These are phyloP conservation scores for Parnassius glacialis DNA, from an alignment of 2,888 invertebrate species.

Conservation along the genomic window DNA sequence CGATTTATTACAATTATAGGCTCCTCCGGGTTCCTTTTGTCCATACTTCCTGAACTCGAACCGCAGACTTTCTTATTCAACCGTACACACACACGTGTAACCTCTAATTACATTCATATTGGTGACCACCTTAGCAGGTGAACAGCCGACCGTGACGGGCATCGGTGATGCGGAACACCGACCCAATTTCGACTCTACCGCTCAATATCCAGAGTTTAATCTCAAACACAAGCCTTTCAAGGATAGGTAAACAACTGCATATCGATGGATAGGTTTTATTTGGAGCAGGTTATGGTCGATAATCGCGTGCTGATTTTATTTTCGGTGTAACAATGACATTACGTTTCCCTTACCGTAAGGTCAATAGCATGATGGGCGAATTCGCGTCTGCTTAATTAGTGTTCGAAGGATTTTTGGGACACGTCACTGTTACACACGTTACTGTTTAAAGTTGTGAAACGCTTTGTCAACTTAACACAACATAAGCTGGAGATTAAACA, in stretches of 20 bases:
- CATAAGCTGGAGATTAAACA: too few species aligned
- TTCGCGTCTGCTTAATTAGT: slow-evolving; percentile 70
- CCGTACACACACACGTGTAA: slow-evolving; percentile 48
- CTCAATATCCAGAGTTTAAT: slow-evolving; percentile 33
- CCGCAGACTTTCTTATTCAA: slow-evolving; percentile 61
- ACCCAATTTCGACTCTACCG: slow-evolving; percentile 28
- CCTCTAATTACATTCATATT: slow-evolving; percentile 76
- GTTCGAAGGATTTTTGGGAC: slow-evolving; percentile 41
- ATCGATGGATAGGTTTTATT: slow-evolving; percentile 59
- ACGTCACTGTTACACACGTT: too few species aligned
- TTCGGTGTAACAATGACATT: slow-evolving; percentile 56
- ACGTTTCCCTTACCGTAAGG: slow-evolving; percentile 52
- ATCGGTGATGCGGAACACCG: slow-evolving; percentile 57
- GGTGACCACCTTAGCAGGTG: slow-evolving; percentile 74
- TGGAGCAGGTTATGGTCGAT: slow-evolving; percentile 47
- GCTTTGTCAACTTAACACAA: background rate
- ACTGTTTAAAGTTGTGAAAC: background rate
- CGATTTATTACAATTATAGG: slow-evolving; percentile 25
- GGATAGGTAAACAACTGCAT: slow-evolving; percentile 45
- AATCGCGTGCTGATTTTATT: slow-evolving; percentile 42
- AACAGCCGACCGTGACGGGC: slow-evolving; percentile 62
- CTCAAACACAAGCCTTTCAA: slow-evolving; percentile 39
- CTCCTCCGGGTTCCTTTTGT: slow-evolving; percentile 34
- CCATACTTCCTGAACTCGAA: slow-evolving; percentile 58
- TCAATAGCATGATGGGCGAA: slow-evolving; percentile 70